phyloP scores from a whole-genome alignment of 2,113 vertebrate genomes.

The Microcebus tavaratra region DNA sequence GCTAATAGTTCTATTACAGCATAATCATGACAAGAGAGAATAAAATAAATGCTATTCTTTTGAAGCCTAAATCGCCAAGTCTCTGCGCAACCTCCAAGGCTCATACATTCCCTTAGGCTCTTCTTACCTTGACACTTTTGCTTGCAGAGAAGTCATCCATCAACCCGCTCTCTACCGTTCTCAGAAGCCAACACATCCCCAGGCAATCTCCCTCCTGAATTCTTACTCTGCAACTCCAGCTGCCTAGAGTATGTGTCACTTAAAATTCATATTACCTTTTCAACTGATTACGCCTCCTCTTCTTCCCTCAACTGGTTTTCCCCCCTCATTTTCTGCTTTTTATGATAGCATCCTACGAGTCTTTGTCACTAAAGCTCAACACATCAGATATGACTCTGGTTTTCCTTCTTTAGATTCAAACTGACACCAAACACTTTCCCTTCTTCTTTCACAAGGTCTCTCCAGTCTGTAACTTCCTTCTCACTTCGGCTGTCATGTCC shows the following conservation, averaged over 20 bases:
- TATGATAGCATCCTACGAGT: background rate
- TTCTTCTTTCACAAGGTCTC: background rate
- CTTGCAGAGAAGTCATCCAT: background rate
- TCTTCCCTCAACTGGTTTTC: background rate
- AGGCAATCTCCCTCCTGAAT: background rate
- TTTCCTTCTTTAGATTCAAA: background rate
- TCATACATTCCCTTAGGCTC: background rate
- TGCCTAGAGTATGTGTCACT: background rate
- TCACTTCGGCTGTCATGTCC: background rate
- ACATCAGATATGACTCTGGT: background rate
- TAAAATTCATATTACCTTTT: background rate
- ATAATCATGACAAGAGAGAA: background rate
- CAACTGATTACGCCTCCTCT: background rate
- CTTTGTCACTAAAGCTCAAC: background rate
- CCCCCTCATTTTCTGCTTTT: background rate
- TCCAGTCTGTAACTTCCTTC: background rate
- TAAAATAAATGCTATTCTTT: background rate
- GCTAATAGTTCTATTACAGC: background rate
- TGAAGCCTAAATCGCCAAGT: background rate
- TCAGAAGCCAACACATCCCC: background rate
- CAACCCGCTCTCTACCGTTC: background rate
- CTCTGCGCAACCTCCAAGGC: background rate
- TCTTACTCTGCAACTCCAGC: background rate
- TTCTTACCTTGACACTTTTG: background rate
- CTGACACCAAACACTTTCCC: background rate